Conservation (phyloP, 2,888 invertebrate species). For the Eupelmus urozonus region DNA sequence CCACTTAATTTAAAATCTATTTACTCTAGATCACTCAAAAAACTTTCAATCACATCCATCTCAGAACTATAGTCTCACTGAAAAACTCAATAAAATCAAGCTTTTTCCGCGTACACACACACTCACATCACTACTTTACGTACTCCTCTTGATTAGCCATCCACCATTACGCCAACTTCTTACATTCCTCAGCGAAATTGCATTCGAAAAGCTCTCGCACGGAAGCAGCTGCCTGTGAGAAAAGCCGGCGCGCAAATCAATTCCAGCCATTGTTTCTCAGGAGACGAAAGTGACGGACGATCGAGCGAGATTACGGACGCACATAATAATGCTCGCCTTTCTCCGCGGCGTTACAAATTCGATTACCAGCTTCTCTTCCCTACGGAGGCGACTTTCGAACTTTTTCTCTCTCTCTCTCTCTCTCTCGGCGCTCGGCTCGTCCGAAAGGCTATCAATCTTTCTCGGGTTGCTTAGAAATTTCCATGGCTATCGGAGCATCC, state of each 20-base stretch:
- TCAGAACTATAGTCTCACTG: constrained; percentile 10
- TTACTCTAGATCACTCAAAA: too few species aligned
- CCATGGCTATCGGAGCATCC: not conserved
- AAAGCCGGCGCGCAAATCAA: constrained; percentile 54
- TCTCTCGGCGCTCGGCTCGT: too few species aligned
- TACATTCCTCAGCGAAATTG: constrained; percentile 26
- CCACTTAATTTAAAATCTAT: too few species aligned
- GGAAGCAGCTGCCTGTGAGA: constrained; percentile 55
- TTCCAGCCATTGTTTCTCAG: constrained; percentile 56
- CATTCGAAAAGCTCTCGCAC: constrained; percentile 25
- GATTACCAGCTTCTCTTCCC: not conserved
- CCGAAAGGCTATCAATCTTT: constrained; percentile 29
- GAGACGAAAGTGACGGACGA: constrained; percentile 52
- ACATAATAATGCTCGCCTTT: constrained; percentile 49
- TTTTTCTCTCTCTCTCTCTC: too few species aligned
- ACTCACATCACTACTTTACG: constrained; percentile 15
- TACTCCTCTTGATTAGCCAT: not conserved
- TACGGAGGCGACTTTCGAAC: constrained; percentile 27
- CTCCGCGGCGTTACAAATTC: constrained; percentile 45
- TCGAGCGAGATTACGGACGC: too few species aligned
- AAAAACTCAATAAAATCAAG: constrained; percentile 21
- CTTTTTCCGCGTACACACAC: constrained; percentile 12
- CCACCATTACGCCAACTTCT: constrained; percentile 12
- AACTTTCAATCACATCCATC: constrained; percentile 19
- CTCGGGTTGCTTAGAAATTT: not conserved